These are phyloP conservation scores for Dipodomys stephensi DNA, from an alignment of 2,113 vertebrate genomes.

Conservation along the genomic window DNA sequence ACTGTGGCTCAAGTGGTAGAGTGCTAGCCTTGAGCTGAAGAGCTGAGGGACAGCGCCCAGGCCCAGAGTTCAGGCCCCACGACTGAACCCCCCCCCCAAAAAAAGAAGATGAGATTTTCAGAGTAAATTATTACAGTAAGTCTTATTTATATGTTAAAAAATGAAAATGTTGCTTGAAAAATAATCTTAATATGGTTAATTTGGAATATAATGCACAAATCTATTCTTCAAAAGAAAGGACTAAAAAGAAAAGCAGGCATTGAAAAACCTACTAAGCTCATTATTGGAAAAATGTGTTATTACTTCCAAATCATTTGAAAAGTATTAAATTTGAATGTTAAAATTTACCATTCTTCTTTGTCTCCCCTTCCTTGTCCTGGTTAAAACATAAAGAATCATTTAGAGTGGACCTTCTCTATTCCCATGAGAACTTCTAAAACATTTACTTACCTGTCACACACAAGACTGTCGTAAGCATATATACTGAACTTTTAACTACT, in stretches of 20 bases:
- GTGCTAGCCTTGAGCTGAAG: too few species aligned
- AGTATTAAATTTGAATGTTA: neutral
- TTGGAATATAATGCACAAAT: neutral
- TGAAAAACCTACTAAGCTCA: neutral
- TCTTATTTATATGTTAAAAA: neutral
- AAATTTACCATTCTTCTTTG: neutral
- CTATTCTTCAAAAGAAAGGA: neutral
- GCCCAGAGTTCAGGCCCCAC: too few species aligned
- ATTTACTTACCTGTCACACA: neutral
- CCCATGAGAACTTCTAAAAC: neutral
- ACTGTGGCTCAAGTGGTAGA: too few species aligned
- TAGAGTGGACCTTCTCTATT: neutral
- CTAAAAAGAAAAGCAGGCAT: neutral
- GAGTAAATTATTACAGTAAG: neutral
- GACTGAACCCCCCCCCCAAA: too few species aligned
- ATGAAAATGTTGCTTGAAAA: slow-evolving; percentile 14
- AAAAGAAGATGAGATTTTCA: neutral
- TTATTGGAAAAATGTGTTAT: neutral
- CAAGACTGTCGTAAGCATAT: too few species aligned
- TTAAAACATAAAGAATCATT: too few species aligned
- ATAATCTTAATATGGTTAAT: neutral
- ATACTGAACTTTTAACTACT: too few species aligned
- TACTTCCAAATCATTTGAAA: slow-evolving; percentile 29
- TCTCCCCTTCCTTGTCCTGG: too few species aligned
- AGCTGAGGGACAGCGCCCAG: too few species aligned